These are phyloP conservation scores for Anser cygnoides DNA, from an alignment of 2,113 vertebrate species.

Conservation along the genomic window DNA sequence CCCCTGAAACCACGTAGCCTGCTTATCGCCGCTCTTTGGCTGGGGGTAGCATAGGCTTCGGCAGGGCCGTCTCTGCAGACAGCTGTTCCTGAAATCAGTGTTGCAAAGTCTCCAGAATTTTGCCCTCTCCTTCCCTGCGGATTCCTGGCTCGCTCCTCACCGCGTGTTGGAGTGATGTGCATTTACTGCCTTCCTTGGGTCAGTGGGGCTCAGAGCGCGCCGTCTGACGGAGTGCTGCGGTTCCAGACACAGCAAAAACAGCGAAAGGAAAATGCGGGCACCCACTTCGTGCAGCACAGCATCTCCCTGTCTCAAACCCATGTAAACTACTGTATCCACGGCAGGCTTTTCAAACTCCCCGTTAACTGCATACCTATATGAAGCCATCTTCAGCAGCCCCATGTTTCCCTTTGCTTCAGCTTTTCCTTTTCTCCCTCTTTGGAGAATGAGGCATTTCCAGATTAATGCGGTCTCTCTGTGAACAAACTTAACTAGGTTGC, in stretches of 20 bases:
- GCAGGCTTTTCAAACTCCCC: background rate
- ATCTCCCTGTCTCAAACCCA: background rate
- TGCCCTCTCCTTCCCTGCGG: background rate
- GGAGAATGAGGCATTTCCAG: conserved; percentile 21
- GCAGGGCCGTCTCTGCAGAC: conserved; percentile 18
- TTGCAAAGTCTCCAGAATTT: conserved; percentile 24
- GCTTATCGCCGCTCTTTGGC: conserved; percentile 19
- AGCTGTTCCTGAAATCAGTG: conserved; percentile 30
- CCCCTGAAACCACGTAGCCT: conserved; percentile 15
- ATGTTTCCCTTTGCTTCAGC: background rate
- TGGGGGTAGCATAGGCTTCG: background rate
- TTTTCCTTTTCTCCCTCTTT: background rate
- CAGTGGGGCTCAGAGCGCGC: background rate
- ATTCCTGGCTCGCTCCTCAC: conserved; percentile 32
- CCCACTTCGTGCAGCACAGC: background rate
- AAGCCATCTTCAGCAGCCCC: background rate
- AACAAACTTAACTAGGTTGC: conserved; percentile 55
- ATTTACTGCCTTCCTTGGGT: background rate
- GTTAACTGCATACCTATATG: background rate
- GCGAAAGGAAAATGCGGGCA: background rate
- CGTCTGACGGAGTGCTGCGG: background rate
- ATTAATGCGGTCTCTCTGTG: conserved; percentile 43
- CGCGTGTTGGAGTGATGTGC: background rate
- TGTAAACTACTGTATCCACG: background rate
- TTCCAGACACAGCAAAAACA: background rate